Percentiles rank a stretch among this genome's conserved stretches.
Evolutionary conservation across 2,888 invertebrate genomes (phyloP).

Genomic region (Pachycephus smyrnensis): DNA sequence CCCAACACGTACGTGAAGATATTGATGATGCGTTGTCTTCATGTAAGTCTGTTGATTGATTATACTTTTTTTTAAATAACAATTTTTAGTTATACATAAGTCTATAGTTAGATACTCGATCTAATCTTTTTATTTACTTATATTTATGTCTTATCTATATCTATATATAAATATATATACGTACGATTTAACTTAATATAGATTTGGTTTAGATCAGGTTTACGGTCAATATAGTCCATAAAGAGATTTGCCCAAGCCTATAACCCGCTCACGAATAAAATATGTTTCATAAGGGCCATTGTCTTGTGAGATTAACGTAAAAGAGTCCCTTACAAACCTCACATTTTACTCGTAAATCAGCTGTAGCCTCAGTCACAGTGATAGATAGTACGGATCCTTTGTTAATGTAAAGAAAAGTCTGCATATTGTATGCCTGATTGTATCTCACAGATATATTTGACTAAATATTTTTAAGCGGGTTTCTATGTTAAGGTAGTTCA

Average conservation of each 20-base stretch:
- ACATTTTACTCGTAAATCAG: not conserved
- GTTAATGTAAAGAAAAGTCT: not conserved
- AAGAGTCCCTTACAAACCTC: not conserved
- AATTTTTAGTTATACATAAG: not conserved
- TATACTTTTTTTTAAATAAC: not conserved
- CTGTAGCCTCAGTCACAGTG: not conserved
- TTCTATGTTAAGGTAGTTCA: not conserved
- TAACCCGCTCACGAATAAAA: not conserved
- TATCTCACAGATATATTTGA: not conserved
- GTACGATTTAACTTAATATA: too few relatives aligned
- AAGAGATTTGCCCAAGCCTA: not conserved
- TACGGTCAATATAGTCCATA: not conserved
- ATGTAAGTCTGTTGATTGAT: not conserved
- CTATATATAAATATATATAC: too few relatives aligned
- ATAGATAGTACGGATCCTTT: not conserved
- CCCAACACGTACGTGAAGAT: not conserved
- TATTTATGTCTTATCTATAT: too few relatives aligned
- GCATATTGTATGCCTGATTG: not conserved
- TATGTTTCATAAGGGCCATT: not conserved
- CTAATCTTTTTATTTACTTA: too few relatives aligned
- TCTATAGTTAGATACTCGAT: not conserved
- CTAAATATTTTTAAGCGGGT: not conserved
- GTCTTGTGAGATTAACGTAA: not conserved
- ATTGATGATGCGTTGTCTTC: not conserved
- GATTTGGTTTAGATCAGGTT: not conserved